These are phyloP conservation scores for Melanargia galathea DNA, from an alignment of 2,888 invertebrate species.

Conservation along the genomic window DNA sequence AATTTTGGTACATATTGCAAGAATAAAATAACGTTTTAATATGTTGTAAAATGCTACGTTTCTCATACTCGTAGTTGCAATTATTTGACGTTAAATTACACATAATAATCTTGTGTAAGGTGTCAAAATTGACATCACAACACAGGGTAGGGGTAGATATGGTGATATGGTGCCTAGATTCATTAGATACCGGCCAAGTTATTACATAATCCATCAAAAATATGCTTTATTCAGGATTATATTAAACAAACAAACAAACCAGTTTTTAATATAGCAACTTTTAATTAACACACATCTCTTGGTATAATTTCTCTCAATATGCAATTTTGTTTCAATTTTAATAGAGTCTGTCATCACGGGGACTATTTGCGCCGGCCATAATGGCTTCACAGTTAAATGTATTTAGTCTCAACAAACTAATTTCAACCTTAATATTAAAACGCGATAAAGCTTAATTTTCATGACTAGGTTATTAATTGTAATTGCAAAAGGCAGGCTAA, in stretches of 20 bases:
- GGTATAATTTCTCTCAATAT: constrained; percentile 41
- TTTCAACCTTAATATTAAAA: constrained; percentile 37
- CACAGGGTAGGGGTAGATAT: no score
- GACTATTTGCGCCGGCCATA: constrained; percentile 58
- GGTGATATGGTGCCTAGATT: no score
- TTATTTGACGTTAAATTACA: no score
- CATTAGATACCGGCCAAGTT: no score
- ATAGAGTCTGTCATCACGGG: constrained; percentile 61
- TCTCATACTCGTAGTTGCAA: no score
- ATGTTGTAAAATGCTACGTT: no score
- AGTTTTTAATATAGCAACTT: background rate
- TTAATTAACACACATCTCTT: constrained; percentile 25
- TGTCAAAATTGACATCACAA: no score
- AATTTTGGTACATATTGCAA: no score
- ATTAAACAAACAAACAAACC: background rate
- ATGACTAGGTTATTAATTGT: constrained; percentile 36
- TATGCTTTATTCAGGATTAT: no score
- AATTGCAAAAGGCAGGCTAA: constrained; percentile 51
- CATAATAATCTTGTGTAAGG: no score
- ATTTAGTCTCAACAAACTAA: constrained; percentile 32
- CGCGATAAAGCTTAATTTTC: constrained; percentile 37
- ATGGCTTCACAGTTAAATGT: constrained; percentile 60
- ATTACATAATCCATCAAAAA: no score
- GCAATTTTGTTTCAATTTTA: constrained; percentile 60
- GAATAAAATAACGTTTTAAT: no score